phyloP scores from a whole-genome alignment of 64 coral and sea anemone genomes.

The Porites australiensis region DNA sequence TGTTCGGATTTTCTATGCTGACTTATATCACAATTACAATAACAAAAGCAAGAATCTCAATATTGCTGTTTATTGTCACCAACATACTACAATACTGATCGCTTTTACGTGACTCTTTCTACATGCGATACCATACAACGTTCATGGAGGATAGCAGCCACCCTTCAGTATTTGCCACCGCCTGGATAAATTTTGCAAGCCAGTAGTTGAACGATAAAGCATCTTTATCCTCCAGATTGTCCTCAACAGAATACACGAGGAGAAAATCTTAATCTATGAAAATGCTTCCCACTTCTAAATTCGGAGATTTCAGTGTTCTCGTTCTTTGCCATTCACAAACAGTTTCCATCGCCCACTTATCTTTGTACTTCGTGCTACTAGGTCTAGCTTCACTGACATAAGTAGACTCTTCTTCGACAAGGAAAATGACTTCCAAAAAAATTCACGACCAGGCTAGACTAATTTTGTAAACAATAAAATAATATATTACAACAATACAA shows the following conservation, averaged over 20 bases:
- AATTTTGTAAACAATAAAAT: constrained; percentile 3
- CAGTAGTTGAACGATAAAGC: constrained; percentile 60
- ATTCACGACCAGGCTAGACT: not conserved
- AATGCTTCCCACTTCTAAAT: constrained; percentile 46
- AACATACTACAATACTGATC: no score
- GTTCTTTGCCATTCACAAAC: constrained; percentile 64
- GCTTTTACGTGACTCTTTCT: no score
- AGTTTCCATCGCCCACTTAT: constrained; percentile 53
- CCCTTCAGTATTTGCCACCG: constrained; percentile 82
- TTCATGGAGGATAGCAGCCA: constrained; percentile 61
- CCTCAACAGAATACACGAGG: not conserved
- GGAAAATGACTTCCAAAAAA: not conserved
- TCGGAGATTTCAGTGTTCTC: constrained; percentile 36
- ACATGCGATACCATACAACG: constrained; percentile 67
- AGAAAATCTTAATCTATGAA: constrained; percentile 45
- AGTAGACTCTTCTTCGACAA: constrained; percentile 52
- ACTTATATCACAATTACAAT: constrained; percentile 56
- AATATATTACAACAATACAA: no score
- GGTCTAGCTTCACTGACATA: constrained; percentile 57
- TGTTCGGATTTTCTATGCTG: no score
- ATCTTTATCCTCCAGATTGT: constrained; percentile 38
- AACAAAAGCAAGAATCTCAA: constrained; percentile 3
- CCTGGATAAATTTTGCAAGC: constrained; percentile 72
- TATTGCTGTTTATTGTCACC: no score
- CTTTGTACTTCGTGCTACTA: constrained; percentile 54